Base-by-base conservation (phyloP, 2,888 invertebrate genomes). In the Orchesella flavescens region DNA sequence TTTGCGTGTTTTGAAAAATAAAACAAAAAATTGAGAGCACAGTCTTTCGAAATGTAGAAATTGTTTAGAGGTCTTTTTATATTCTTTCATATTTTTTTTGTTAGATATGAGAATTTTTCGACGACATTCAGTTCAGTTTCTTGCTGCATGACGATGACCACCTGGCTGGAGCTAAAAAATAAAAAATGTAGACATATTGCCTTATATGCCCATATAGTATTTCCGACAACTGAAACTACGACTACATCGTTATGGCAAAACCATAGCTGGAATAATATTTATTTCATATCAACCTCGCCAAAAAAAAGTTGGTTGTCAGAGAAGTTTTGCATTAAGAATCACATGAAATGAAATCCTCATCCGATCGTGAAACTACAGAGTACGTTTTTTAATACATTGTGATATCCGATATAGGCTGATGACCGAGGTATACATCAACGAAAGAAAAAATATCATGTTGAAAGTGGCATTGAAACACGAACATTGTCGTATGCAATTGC, bases 1-100 rank as follows among this genome's bases (percentile, higher is more conserved):
- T 83, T 83, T 77, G 83, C 83, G 83, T 77, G 83, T 49, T 83
- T 83, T 72, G 34, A 73, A 83, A 83, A 77, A 19, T 46, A 75
- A 75, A 81, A 46, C 24, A 46, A 59, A 59, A 72, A 63, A 66
- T 53, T 44, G 44, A 46, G 57, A 77, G 66, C 57, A 72, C 63
- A 49, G 73, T 66, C 66, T 59, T 74, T 61, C 23, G 77, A 69
- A 83, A 75, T 61, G 66, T 49, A 73, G 68, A 75, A 78, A 71
- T 23, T 71, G 12, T 34, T 10, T 55, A 24, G 53, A 53, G 13
- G 53, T 3, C 53, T 53, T n/a, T 65, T 46, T 24, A 21, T 49
- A 63, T 44, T 15, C 4, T 5, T 61, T 63, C 53, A 49, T 53
- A 15, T 65, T 46, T 10, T 78, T 49, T 49, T 19, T 23, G 19